Evolutionary conservation across 2,797 vertebrate species (phyloP), one percentile per base, ranked within the genome.

Genomic region (Cynopterus sphinx): DNA sequence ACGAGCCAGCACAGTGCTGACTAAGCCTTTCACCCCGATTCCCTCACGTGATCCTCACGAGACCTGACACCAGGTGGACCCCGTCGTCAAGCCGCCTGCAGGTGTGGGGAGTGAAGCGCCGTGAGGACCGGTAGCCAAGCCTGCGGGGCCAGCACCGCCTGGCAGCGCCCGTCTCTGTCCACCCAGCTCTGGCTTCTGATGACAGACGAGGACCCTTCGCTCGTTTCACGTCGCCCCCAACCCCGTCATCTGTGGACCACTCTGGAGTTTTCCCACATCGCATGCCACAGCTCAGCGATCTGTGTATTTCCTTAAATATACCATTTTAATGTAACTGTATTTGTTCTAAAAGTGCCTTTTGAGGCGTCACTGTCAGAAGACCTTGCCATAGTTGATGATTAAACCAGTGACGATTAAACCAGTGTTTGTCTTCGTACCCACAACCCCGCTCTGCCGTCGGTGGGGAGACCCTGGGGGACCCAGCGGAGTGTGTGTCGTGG

Each of bases 81-180:
- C 31, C 17, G 0, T 26, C 7, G 9, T 31, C 9, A 59, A 17
- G 31, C 51, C 21, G 19, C 36, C n/a, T n/a, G 61, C 15, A 12
- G 13, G 22, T 6, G 16, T 28, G 43, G 26, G 13, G 39, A 43
- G 63, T 10, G 31, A 43, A 28, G 26, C 6, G 10, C 3, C 31
- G 46, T 0, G 3, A 51, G 59, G 65, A 3, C 5, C 39, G 6
- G 5, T 3, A 3, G 28, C 16, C 9, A 0, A 55, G 46, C 53
- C 36, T 0, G 0, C 1, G 3, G 39, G 7, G 36, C 2, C 46
- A 1, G 9, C 9, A 2, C 39, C 9, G 0, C 24, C 41, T 3
- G 63, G 16, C 33, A 1, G 8, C 0, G 8, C 41, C 3, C 33
- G 22, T n/a, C 70, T 51, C 19, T 0, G 0, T 6, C 22, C 22